A percentile compares a stretch with the other conserved stretches of the same genome.
phyloP scores from a whole-genome alignment of 2,113 vertebrate species.

The Oreochromis spilurus region DNA sequence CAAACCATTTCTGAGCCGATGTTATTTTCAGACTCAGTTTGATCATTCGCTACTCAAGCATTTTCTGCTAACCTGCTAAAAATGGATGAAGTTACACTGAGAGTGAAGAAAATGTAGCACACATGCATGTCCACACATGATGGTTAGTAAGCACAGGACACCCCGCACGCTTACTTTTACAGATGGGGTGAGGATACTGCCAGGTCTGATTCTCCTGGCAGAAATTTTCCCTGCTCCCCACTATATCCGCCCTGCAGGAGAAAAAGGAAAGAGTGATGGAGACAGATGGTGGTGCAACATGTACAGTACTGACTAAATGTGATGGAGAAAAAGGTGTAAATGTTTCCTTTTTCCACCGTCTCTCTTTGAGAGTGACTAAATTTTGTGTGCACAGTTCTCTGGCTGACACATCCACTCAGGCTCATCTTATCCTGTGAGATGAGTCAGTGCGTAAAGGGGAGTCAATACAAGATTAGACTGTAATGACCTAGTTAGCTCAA shows the following conservation, averaged over 20 bases:
- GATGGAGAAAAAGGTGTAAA: slow-evolving; percentile 31
- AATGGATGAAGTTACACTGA: not conserved
- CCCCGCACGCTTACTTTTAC: slow-evolving; percentile 68
- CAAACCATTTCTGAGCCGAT: not conserved
- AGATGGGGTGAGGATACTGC: slow-evolving; percentile 74
- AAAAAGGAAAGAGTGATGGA: not conserved
- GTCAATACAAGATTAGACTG: slow-evolving; percentile 58
- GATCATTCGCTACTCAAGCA: not conserved
- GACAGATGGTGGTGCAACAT: slow-evolving; percentile 23
- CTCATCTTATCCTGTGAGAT: slow-evolving; percentile 48
- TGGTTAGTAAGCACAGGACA: not conserved
- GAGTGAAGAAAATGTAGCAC: not conserved
- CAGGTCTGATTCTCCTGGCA: slow-evolving; percentile 73
- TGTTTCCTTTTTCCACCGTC: slow-evolving; percentile 4
- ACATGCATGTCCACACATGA: not conserved
- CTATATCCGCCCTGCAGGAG: slow-evolving; percentile 60
- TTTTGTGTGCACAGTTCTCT: slow-evolving; percentile 28
- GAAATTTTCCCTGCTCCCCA: slow-evolving; percentile 73
- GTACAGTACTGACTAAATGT: slow-evolving; percentile 13
- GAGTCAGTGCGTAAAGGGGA: slow-evolving; percentile 58
- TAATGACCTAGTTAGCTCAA: slow-evolving; percentile 61
- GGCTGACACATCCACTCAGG: slow-evolving; percentile 57
- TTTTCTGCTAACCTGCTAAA: not conserved
- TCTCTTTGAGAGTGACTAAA: slow-evolving; percentile 12
- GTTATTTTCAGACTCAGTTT: not conserved